Percentiles rank a stretch among this genome's conserved stretches.
Conservation (phyloP, 2,888 invertebrate species). For the Drosophila flavopinicola region DNA sequence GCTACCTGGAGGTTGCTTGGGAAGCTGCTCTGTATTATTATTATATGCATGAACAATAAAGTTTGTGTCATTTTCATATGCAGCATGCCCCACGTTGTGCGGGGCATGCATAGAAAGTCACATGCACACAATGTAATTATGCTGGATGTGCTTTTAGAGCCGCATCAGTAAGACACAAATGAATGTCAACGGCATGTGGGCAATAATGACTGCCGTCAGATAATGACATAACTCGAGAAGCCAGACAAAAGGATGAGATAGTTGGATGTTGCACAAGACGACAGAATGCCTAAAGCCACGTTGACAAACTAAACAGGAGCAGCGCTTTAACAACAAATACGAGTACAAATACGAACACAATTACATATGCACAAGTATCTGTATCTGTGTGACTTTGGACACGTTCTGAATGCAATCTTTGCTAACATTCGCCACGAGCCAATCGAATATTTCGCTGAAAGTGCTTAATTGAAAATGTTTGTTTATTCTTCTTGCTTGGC, state of each 20-base stretch:
- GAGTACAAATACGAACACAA: background rate
- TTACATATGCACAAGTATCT: background rate
- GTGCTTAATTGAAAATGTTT: constrained; percentile 62
- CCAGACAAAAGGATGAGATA: constrained; percentile 19
- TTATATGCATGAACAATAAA: constrained; percentile 59
- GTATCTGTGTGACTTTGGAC: constrained; percentile 6
- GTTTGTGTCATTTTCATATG: constrained; percentile 51
- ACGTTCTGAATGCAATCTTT: constrained; percentile 7
- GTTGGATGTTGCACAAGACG: background rate
- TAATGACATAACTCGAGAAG: constrained; percentile 29
- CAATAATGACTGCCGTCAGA: constrained; percentile 44
- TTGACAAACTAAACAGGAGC: constrained; percentile 5
- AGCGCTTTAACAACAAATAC: background rate
- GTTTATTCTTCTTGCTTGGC: constrained; percentile 30
- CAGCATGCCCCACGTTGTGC: constrained; percentile 16
- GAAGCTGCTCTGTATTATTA: constrained; percentile 23
- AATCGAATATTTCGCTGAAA: constrained; percentile 19
- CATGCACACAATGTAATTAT: constrained; percentile 54
- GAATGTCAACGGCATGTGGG: constrained; percentile 58
- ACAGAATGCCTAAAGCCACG: background rate
- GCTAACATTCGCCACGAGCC: constrained; percentile 2
- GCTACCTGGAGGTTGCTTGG: constrained; percentile 1
- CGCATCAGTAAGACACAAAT: constrained; percentile 50
- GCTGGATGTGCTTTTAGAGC: constrained; percentile 40
- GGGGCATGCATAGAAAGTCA: constrained; percentile 12